Evolutionary conservation across 2,113 vertebrate genomes (phyloP), one percentile per base, ranked within the genome.

Genomic region (Morphnarchus princeps): DNA sequence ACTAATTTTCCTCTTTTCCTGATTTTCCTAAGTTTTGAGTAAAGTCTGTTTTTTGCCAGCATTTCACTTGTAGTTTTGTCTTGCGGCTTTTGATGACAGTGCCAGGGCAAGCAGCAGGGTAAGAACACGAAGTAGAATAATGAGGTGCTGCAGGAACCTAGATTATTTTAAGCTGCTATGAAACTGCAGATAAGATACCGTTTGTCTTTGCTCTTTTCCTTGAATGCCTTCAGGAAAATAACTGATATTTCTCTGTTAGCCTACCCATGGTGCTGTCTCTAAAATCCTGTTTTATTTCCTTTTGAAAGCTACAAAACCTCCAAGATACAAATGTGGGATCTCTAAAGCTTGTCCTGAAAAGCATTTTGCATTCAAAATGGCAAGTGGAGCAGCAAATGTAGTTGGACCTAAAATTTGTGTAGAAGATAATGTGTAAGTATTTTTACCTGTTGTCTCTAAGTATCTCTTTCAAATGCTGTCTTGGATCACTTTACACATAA

Each of bases 331-430:
- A 96, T 99, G 99, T 92, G 98, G 98, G 6, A 98, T 99, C 87
- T 98, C 99, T 40, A 99, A 99, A 97, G 88, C 98, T 29, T 99
- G 99, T 97, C 99, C 99, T 16, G 93, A 95, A n/a, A 98, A 98
- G 43, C 99, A 99, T 97, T 99, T 99, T 92, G 98, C 99, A 77
- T 99, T 99, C 97, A 99, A 99, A 98, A 99, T 99, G 98, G 97
- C 99, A 90, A 99, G 99, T 72, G 99, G 99, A 89, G 99, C 99
- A 42, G 99, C 99, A 3, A 99, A 99, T 36, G 99, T 99, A 49
- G 99, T 99, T 52, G 99, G 99, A 67, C 99, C 99, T 78, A 99
- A 99, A 97, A 99, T 99, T 61, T 99, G 99, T 82, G 94, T 99
- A 40, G 99, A 99, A 87, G 99, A 99, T 97, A 99, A 98, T 10